Evolutionary conservation across 2,888 invertebrate genomes (phyloP), one percentile per base, ranked within the genome.

Genomic region (Xestia c-nigrum): DNA sequence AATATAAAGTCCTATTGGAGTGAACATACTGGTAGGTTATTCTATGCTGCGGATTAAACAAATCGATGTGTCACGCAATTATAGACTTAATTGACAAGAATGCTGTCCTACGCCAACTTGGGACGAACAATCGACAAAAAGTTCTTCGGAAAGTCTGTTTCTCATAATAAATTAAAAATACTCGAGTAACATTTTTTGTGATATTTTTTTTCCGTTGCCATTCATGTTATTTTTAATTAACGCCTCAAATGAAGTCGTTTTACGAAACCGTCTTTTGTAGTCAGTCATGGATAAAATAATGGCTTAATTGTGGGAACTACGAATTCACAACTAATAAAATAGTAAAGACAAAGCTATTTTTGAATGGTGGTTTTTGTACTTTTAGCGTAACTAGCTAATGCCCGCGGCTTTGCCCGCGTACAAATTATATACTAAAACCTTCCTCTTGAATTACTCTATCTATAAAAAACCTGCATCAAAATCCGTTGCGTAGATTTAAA

Each of bases 71-170:
- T 59, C 80, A 83, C 76, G 78, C 84, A 80, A 86, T 83, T 81
- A 76, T 59, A 7, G 52, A 67, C 66, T 80, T 85, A 78, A 87
- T 85, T 81, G 80, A 66, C 85, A 84, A 81, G 78, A 80, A 86
- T 80, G 73, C 52, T 63, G 83, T 80, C 65, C 69, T 64, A 74
- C 63, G 64, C 66, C 73, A 70, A 83, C 65, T 76, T 57, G 12
- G 57, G 47, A 73, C 9, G 61, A 73, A 82, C 70, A 78, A 80
- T 79, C 24, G 55, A 74, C 70, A 76, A 80, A 73, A 77, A 64
- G 38, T 31, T 40, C 67, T 50, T 78, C 66, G 59, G 31, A 67
- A 76, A 76, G 52, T 59, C 6, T 70, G 72, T 72, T 76, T 85
- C 77, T 63, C 74, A 75, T 65, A 67, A 67, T 72, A 77, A 72